Evolutionary conservation across 2,797 vertebrate genomes (phyloP).

Genomic region (Ispidina lecontei): DNA sequence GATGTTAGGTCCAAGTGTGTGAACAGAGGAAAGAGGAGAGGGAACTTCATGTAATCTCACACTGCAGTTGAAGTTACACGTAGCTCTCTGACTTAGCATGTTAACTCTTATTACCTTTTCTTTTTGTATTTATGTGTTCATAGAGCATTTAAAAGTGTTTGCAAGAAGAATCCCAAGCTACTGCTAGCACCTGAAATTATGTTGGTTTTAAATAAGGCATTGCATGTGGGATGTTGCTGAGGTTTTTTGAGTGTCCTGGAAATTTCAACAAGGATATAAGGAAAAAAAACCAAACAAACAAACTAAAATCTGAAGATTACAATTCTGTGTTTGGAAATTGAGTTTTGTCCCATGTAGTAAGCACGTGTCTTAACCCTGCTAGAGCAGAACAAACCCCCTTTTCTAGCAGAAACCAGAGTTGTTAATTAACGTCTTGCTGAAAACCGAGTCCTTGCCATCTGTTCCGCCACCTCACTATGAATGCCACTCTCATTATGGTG

Average conservation of each 20-base stretch:
- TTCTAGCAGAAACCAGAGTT: slow-evolving; percentile 21
- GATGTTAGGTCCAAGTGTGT: background rate
- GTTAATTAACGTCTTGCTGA: slow-evolving; percentile 57
- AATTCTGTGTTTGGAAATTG: background rate
- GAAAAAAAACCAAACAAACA: background rate
- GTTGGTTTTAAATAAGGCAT: background rate
- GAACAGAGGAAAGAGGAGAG: background rate
- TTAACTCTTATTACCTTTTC: background rate
- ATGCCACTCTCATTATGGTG: slow-evolving; percentile 51
- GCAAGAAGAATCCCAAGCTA: background rate
- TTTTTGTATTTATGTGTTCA: background rate
- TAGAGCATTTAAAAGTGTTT: background rate
- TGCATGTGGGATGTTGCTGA: background rate
- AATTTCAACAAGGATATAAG: background rate
- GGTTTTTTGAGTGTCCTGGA: background rate
- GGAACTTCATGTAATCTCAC: background rate
- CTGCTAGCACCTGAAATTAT: background rate
- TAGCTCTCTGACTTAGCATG: background rate
- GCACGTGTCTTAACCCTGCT: background rate
- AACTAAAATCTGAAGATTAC: background rate
- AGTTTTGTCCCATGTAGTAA: background rate
- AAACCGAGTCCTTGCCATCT: slow-evolving; percentile 66
- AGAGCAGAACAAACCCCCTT: background rate
- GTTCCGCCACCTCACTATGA: slow-evolving; percentile 62
- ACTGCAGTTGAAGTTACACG: background rate